Conservation (phyloP, 2,797 vertebrate species). For the Acipenser ruthenus region DNA sequence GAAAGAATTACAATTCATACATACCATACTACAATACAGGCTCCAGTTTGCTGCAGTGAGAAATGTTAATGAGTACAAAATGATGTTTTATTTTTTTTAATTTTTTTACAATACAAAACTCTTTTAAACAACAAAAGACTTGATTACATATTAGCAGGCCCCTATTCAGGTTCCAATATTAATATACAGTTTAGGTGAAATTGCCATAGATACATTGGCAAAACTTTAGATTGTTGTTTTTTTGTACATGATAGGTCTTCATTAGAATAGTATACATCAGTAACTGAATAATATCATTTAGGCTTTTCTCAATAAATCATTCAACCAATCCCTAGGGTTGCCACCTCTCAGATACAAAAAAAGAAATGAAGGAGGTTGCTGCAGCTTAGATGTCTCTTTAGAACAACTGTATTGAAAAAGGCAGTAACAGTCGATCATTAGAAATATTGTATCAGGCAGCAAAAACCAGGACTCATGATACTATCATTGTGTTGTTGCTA, state of each 20-base stretch:
- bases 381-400: no score
- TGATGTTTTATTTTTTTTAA: no score
- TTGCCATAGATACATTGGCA: not conserved
- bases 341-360: not conserved
- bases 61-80: not conserved
- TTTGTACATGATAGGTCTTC: not conserved
- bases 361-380: no score
- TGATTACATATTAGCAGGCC: not conserved
- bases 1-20: not conserved
- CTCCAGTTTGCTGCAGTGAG: not conserved
- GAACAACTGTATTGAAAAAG: no score
- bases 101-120: not conserved
- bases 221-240: not conserved
- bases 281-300: not conserved
- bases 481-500: no score
- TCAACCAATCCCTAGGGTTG: not conserved
- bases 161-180: not conserved
- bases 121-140: not conserved
- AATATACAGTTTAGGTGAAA: conserved; percentile 3
- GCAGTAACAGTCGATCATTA: no score
- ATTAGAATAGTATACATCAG: not conserved
- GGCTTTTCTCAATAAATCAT: not conserved
- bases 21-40: not conserved
- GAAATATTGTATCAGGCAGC: no score
- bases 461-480: no score